Conservation (phyloP, 1,140 invertebrate species). For the Drosophila baimaii region DNA sequence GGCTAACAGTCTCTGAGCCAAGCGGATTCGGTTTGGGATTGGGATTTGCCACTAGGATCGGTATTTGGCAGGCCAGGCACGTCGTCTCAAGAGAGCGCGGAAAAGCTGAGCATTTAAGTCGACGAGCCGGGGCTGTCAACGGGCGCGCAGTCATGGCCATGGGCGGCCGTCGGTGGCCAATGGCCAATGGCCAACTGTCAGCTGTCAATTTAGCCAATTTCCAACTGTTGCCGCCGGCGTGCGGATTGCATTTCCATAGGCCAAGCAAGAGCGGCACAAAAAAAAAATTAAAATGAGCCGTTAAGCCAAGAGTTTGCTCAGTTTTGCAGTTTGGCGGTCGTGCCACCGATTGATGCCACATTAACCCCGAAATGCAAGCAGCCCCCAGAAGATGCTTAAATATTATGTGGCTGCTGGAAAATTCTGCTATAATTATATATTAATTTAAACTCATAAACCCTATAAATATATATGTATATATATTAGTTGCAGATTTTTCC, state of each 20-base stretch:
- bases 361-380: slow-evolving; percentile 24
- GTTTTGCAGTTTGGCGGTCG: slow-evolving; percentile 21
- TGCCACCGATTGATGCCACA: slow-evolving; percentile 42
- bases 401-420: too few species aligned
- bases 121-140: too few species aligned
- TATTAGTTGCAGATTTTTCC: neutral
- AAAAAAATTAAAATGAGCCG: slow-evolving; percentile 57
- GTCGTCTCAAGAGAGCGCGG: slow-evolving; percentile 34
- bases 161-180: slow-evolving; percentile 34
- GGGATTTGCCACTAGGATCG: slow-evolving; percentile 3
- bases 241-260: slow-evolving; percentile 35
- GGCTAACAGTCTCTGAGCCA: slow-evolving; percentile 25
- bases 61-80: slow-evolving; percentile 39
- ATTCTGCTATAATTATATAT: too few species aligned
- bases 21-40: slow-evolving; percentile 32
- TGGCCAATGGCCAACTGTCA: slow-evolving; percentile 9
- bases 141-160: slow-evolving; percentile 37
- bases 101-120: slow-evolving; percentile 66
- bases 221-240: neutral
- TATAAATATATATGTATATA: too few species aligned
- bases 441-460: too few species aligned
- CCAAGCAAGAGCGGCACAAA: slow-evolving; percentile 8
- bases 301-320: slow-evolving; percentile 43
- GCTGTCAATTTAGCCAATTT: slow-evolving; percentile 10
- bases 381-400: neutral